A percentile compares a stretch with the other conserved stretches of the same genome.
Evolutionary conservation across 2,888 invertebrate genomes (phyloP).

Genomic region (Mimas tiliae): DNA sequence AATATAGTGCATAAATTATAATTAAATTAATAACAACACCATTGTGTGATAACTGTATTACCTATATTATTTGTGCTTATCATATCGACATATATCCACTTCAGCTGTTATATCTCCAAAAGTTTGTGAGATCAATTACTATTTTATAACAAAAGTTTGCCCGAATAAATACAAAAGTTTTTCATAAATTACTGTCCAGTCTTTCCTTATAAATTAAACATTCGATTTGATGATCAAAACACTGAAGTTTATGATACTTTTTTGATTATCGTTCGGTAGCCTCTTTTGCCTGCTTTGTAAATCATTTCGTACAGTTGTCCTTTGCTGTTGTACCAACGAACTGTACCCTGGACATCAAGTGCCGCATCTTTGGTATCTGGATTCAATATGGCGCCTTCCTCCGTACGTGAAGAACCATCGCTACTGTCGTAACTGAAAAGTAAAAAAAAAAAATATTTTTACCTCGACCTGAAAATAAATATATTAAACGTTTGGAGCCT

Average conservation of each 20-base stretch:
- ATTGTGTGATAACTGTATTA: background rate
- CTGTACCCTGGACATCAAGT: slow-evolving; percentile 71
- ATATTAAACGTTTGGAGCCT: no score
- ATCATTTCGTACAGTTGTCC: slow-evolving; percentile 80
- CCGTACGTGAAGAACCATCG: slow-evolving; percentile 83
- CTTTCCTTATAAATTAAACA: slow-evolving; percentile 44
- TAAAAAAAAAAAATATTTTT: background rate
- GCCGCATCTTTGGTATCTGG: slow-evolving; percentile 69
- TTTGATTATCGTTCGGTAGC: slow-evolving; percentile 77
- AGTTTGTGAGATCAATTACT: background rate
- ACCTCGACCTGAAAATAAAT: no score
- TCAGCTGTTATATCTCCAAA: background rate
- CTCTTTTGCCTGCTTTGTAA: slow-evolving; percentile 79
- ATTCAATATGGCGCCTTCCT: slow-evolving; percentile 69
- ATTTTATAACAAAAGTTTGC: background rate
- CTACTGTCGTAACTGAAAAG: slow-evolving; percentile 76
- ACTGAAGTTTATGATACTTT: slow-evolving; percentile 55
- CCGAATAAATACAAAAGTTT: background rate
- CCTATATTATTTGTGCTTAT: background rate
- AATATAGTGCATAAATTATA: slow-evolving; percentile 12
- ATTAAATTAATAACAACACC: slow-evolving; percentile 33
- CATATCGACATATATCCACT: background rate
- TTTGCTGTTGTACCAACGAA: slow-evolving; percentile 76
- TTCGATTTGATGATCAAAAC: slow-evolving; percentile 28
- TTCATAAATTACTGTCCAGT: slow-evolving; percentile 46